Percentiles rank a stretch among this genome's conserved stretches.
Evolutionary conservation across 2,888 invertebrate genomes (phyloP).

Genomic region (Rhorus exstirpatorius): DNA sequence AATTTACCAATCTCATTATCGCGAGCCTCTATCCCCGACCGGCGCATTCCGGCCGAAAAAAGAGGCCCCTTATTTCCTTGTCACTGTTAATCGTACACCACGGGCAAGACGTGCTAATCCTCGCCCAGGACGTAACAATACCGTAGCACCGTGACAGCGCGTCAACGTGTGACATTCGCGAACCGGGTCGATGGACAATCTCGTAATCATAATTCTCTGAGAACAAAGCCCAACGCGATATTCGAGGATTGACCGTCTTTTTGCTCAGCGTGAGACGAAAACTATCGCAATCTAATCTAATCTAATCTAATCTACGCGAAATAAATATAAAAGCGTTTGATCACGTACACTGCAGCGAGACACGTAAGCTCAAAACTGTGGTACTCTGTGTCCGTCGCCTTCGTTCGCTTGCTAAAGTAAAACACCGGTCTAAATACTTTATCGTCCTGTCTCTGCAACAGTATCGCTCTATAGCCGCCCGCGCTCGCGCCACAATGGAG

Average conservation of each 20-base stretch:
- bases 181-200: constrained; percentile 62
- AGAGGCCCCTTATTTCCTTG: too few species aligned
- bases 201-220: constrained; percentile 70
- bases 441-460: constrained; percentile 69
- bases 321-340: constrained; percentile 77
- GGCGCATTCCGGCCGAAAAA: too few species aligned
- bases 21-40: too few species aligned
- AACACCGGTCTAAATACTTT: constrained; percentile 64
- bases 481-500: constrained; percentile 74
- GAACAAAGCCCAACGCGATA: constrained; percentile 69
- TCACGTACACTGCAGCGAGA: constrained; percentile 76
- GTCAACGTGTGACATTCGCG: constrained; percentile 69
- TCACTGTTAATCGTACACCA: too few species aligned
- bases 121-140: too few species aligned
- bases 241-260: constrained; percentile 67
- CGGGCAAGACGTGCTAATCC: too few species aligned
- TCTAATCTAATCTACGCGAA: constrained; percentile 74
- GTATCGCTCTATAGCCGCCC: constrained; percentile 66
- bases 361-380: constrained; percentile 77
- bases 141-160: constrained; percentile 65
- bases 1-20: too few species aligned
- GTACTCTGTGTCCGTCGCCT: constrained; percentile 74
- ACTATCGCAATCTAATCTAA: constrained; percentile 77
- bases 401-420: constrained; percentile 74
- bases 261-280: constrained; percentile 71